Percentiles rank a stretch among this genome's conserved stretches.
Evolutionary conservation across 2,888 invertebrate species (phyloP).

Genomic region (Rhyacophila evoluta): DNA sequence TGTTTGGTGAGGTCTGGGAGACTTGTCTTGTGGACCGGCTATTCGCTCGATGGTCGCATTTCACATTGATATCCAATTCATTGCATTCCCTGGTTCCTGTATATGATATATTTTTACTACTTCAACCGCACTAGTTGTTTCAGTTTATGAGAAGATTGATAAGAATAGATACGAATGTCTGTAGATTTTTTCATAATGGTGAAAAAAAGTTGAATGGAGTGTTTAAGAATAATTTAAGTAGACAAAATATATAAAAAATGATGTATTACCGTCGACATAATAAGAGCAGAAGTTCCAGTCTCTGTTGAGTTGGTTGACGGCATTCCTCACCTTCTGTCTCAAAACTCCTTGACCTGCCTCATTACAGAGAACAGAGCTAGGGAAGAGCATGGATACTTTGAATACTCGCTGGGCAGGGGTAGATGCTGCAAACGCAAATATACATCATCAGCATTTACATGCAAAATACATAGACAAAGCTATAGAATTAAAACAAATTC

Average conservation of each 20-base stretch:
- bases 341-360: conserved; percentile 94
- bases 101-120: too few relatives aligned
- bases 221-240: too few relatives aligned
- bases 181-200: too few relatives aligned
- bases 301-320: conserved; percentile 90
- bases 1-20: conserved; percentile 62
- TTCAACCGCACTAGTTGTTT: too few relatives aligned
- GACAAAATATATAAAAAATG: not conserved
- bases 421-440: conserved; percentile 70
- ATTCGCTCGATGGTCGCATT: conserved; percentile 85
- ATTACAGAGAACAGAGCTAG: conserved; percentile 95
- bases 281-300: conserved; percentile 98
- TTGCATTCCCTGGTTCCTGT: conserved; percentile 85
- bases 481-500: too few relatives aligned
- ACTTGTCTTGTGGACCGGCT: conserved; percentile 76
- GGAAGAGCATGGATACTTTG: conserved; percentile 94
- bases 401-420: conserved; percentile 95
- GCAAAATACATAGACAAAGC: too few relatives aligned
- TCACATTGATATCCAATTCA: conserved; percentile 90
- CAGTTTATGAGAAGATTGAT: too few relatives aligned
- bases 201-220: too few relatives aligned
- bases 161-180: too few relatives aligned
- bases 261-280: conserved; percentile 78
- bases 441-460: not conserved
- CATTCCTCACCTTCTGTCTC: conserved; percentile 87